A percentile compares a stretch with the other conserved stretches of the same genome.
Evolutionary conservation across 2,888 invertebrate species (phyloP).

Genomic region (Therioaphis trifolii): DNA sequence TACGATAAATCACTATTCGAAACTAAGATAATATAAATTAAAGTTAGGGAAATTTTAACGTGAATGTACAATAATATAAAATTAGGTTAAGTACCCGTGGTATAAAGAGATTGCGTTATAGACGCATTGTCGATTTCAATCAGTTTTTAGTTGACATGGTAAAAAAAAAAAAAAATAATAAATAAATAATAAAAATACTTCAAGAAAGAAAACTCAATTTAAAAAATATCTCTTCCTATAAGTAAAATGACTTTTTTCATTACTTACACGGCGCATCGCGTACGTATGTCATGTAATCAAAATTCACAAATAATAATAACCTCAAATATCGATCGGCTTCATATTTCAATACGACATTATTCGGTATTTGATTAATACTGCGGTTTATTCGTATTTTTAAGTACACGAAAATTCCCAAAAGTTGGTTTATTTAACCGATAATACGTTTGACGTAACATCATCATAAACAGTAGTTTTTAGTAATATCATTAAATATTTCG

Average conservation of each 20-base stretch:
- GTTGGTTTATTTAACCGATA: background rate
- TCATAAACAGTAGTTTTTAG: too few species aligned
- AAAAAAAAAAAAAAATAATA: constrained; percentile 10
- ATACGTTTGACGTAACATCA: background rate
- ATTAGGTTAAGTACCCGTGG: constrained; percentile 47
- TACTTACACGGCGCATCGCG: constrained; percentile 1
- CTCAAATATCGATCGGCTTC: background rate
- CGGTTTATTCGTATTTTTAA: background rate
- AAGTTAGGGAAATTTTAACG: constrained; percentile 30
- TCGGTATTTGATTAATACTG: constrained; percentile 13
- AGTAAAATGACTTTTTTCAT: constrained; percentile 47
- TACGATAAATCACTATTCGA: constrained; percentile 40
- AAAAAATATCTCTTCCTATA: constrained; percentile 7
- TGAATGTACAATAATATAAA: constrained; percentile 39
- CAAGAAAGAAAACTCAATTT: constrained; percentile 25
- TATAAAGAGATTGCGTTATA: constrained; percentile 5
- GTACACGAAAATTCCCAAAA: background rate
- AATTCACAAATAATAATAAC: constrained; percentile 5
- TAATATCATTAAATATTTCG: too few species aligned
- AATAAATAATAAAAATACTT: too few species aligned
- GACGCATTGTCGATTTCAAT: constrained; percentile 45
- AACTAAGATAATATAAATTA: constrained; percentile 40
- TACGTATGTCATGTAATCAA: constrained; percentile 35
- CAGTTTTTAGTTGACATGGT: background rate
- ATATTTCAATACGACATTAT: constrained; percentile 17